Evolutionary conservation across 2,888 invertebrate species (phyloP).

Genomic region (Ennomos fuscantarius): DNA sequence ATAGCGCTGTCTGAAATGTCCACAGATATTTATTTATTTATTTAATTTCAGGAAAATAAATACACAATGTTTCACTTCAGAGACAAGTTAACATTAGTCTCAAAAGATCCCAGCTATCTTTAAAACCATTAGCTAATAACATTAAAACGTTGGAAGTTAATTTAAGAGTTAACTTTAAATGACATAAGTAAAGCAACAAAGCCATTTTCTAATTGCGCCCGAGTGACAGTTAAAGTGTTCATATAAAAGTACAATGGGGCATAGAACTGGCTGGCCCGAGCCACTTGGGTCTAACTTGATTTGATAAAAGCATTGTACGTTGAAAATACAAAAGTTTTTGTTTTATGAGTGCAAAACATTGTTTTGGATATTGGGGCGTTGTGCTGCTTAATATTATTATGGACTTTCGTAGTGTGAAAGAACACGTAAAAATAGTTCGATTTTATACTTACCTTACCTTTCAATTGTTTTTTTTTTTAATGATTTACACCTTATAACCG

Average conservation of each 20-base stretch:
- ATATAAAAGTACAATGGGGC: constrained; percentile 53
- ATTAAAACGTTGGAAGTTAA: constrained; percentile 11
- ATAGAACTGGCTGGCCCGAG: constrained; percentile 16
- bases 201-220: constrained; percentile 60
- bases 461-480: too few relatives aligned
- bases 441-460: too few relatives aligned
- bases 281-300: constrained; percentile 19
- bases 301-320: constrained; percentile 4
- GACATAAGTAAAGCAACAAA: constrained; percentile 45
- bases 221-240: constrained; percentile 54
- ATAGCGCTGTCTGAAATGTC: too few relatives aligned
- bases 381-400: too few relatives aligned
- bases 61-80: too few relatives aligned
- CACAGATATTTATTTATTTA: too few relatives aligned
- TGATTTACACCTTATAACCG: too few relatives aligned
- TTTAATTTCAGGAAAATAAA: too few relatives aligned
- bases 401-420: too few relatives aligned
- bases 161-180: constrained; percentile 20
- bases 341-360: too few relatives aligned
- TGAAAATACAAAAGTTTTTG: constrained; percentile 1
- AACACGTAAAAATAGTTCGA: too few relatives aligned
- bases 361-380: too few relatives aligned
- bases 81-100: background rate
- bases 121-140: background rate
- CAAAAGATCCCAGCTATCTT: background rate